phyloP scores from a whole-genome alignment of 2,113 vertebrate species.

The Gobius niger region DNA sequence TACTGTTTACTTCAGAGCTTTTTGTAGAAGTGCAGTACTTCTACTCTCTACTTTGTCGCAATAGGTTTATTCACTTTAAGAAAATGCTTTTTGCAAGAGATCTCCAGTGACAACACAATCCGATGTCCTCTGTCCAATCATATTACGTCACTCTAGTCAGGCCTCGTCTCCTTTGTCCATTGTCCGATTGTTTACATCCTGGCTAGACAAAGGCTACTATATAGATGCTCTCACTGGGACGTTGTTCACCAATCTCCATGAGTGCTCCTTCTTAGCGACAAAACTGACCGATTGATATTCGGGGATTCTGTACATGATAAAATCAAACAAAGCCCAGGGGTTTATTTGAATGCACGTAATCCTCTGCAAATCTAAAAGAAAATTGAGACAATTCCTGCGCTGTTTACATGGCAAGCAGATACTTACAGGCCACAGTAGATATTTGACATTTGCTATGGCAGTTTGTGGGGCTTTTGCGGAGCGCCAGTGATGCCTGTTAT shows the following conservation, averaged over 20 bases:
- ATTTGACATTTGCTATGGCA: constrained; percentile 16
- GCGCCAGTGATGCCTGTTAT: constrained; percentile 16
- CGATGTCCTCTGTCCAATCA: not conserved
- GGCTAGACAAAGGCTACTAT: constrained; percentile 23
- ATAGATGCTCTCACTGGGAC: constrained; percentile 6
- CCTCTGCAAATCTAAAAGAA: constrained; percentile 11
- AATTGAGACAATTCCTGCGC: not conserved
- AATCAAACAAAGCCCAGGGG: constrained; percentile 23
- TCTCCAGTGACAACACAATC: not conserved
- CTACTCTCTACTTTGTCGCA: not conserved
- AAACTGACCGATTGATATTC: constrained; percentile 13
- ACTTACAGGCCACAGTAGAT: not conserved
- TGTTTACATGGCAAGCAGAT: constrained; percentile 15
- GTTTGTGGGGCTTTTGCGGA: constrained; percentile 8
- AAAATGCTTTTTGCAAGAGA: not conserved
- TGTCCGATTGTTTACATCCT: constrained; percentile 39
- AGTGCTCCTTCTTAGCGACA: constrained; percentile 9
- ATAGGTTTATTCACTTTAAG: not conserved
- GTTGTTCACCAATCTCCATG: constrained; percentile 36
- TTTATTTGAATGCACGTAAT: constrained; percentile 17
- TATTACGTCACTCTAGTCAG: constrained; percentile 27
- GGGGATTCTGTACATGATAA: constrained; percentile 14
- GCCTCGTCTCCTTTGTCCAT: constrained; percentile 20
- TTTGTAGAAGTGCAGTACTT: not conserved
- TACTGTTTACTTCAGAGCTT: too few species aligned